Evolutionary conservation across 2,113 vertebrate species (phyloP).

Genomic region (Myiozetetes cayanensis): DNA sequence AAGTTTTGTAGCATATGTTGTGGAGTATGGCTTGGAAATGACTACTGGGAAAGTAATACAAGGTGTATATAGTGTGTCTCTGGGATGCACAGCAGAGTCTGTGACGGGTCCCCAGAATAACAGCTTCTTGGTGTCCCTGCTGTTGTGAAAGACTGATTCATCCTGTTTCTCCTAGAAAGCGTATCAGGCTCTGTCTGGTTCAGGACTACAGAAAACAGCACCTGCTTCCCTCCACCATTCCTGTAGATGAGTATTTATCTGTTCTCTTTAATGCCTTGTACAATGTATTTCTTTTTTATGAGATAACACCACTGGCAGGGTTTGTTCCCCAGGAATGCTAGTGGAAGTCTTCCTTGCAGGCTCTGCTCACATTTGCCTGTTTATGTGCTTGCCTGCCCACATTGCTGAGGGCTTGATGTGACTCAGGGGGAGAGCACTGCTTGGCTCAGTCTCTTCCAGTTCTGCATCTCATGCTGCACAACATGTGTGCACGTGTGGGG

Average conservation of each 20-base stretch:
- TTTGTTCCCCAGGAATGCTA: not conserved
- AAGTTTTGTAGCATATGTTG: not conserved
- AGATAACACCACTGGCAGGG: not conserved
- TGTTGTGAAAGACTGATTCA: not conserved
- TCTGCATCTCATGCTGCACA: not conserved
- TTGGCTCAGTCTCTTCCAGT: not conserved
- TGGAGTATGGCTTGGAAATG: not conserved
- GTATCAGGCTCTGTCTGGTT: not conserved
- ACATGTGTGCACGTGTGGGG: fast-evolving
- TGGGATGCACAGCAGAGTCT: not conserved
- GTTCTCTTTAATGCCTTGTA: not conserved
- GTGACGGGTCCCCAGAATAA: not conserved
- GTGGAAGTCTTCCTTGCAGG: not conserved
- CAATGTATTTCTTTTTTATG: not conserved
- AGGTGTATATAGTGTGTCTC: not conserved
- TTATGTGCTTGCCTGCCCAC: not conserved
- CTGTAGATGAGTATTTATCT: not conserved
- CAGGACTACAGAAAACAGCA: not conserved
- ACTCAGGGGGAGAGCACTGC: not conserved
- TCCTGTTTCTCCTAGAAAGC: not conserved
- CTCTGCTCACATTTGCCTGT: fast-evolving
- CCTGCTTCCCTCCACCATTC: not conserved
- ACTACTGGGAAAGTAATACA: not conserved
- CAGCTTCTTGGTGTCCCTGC: not conserved
- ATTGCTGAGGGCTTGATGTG: not conserved